These are phyloP conservation scores for Parasteatoda tepidariorum DNA, from an alignment of 1,140 invertebrate genomes.

Conservation along the genomic window DNA sequence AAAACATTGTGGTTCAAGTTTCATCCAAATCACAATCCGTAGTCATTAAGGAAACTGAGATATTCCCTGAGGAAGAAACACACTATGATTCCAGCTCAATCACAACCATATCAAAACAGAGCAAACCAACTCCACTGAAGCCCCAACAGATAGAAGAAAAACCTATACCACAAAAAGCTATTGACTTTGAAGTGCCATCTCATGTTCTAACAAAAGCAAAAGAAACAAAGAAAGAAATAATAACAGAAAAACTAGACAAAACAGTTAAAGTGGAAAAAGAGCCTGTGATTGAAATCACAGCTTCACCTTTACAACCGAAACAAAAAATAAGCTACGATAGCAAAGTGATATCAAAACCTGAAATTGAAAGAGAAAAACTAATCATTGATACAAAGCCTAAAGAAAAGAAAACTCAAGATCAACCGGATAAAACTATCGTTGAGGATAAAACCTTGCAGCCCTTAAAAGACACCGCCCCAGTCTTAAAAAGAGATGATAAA, in stretches of 20 bases:
- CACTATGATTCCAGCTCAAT: neutral
- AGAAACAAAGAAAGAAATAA: neutral
- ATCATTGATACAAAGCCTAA: constrained; percentile 11
- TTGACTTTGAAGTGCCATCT: constrained; percentile 4
- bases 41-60: neutral
- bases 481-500: constrained; percentile 10
- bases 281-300: constrained; percentile 46
- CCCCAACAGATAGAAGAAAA: neutral
- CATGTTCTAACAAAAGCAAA: neutral
- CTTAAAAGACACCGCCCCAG: too few species aligned
- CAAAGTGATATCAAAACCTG: neutral
- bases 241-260: neutral
- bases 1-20: constrained; percentile 28
- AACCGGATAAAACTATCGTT: neutral
- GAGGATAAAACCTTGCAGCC: constrained; percentile 29
- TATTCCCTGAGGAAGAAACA: neutral
- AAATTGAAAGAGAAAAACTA: constrained; percentile 23
- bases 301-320: neutral
- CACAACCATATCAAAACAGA: neutral
- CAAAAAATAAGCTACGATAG: neutral
- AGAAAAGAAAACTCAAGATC: neutral
- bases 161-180: constrained; percentile 50
- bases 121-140: neutral
- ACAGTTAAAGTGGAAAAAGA: constrained; percentile 20
- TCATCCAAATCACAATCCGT: constrained; percentile 2